Evolutionary conservation across 2,888 invertebrate genomes (phyloP), one percentile per base, ranked within the genome.

Genomic region (Ariolimax columbianus): DNA sequence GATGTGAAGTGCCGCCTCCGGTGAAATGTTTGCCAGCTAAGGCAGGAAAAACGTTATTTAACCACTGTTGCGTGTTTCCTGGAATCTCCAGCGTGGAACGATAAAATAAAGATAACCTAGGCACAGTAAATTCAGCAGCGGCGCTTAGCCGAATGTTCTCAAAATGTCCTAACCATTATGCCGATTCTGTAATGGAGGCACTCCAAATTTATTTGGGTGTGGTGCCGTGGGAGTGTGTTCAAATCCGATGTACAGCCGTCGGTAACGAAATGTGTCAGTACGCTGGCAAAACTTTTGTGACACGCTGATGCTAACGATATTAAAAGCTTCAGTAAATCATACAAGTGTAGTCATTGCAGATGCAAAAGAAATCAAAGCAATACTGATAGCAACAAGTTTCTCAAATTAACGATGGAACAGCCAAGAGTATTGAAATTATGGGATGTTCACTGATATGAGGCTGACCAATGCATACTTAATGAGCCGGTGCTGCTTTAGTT

Each of bases 401-500:
- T 26, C 11, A n/a, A 47, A 73, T 55, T 47, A 68, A 55, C n/a
- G 51, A 36, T 30, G 82, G 79, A 87, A 87, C 83, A 87, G 87
- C 87, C 84, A 75, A 17, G 36, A 30, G 1, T 80, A 77, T 66
- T 82, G 83, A 86, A 84, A 87, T 87, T 87, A 87, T 86, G 87
- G 87, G 87, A 87, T 87, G 87, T 75, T 66, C 38, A 82, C 85
- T 86, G 82, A 86, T 87, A 77, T 86, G 86, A 86, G 86, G 86
- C 86, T 86, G 86, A 73, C 81, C 81, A 77, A 82, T 86, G 87
- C 87, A 87, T 87, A 87, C 75, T 70, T 86, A 87, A 87, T 87
- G 87, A 87, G 84, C 86, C 86, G 87, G 87, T 87, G 73, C 68
- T 66, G 73, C 70, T 63, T 63, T 43, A 40, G 26, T 43, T 80